Evolutionary conservation across 2,797 vertebrate species (phyloP).

Genomic region (Myoxocephalus aenaeus): DNA sequence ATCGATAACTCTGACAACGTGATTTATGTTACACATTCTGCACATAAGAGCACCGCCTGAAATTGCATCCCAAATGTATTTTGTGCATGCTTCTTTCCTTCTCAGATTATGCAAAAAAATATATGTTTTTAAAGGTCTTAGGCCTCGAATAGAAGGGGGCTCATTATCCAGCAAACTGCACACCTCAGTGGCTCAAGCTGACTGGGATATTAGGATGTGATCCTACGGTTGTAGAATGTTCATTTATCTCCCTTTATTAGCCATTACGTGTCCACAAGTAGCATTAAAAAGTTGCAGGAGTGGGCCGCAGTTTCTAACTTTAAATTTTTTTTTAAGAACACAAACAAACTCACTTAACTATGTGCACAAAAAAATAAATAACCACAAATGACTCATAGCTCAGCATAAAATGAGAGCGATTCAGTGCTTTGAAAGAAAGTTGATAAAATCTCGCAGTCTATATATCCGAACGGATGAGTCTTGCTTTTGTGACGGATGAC

Average conservation of each 20-base stretch:
- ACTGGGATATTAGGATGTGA: constrained; percentile 50
- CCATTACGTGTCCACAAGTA: constrained; percentile 24
- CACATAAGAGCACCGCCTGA: constrained; percentile 69
- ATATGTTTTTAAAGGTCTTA: not conserved
- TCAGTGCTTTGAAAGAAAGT: constrained; percentile 9
- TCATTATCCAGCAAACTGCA: constrained; percentile 58
- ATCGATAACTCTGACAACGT: constrained; percentile 79
- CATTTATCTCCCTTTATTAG: constrained; percentile 43
- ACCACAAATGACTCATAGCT: constrained; percentile 4
- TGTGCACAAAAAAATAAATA: not conserved
- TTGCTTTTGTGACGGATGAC: constrained; percentile 12
- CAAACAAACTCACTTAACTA: not conserved
- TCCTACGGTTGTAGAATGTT: constrained; percentile 26
- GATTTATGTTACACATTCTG: constrained; percentile 75
- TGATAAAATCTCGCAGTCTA: constrained; percentile 6
- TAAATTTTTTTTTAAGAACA: not conserved
- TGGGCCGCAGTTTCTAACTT: not conserved
- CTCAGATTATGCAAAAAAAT: not conserved
- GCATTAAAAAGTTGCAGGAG: constrained; percentile 5
- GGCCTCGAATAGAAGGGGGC: constrained; percentile 27
- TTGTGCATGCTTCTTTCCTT: constrained; percentile 27
- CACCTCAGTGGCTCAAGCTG: constrained; percentile 50
- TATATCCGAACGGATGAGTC: not conserved
- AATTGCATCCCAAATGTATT: constrained; percentile 72
- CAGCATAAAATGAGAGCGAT: not conserved